These are phyloP conservation scores for Stegana nigrithorax DNA, from an alignment of 2,888 invertebrate genomes.

Conservation along the genomic window DNA sequence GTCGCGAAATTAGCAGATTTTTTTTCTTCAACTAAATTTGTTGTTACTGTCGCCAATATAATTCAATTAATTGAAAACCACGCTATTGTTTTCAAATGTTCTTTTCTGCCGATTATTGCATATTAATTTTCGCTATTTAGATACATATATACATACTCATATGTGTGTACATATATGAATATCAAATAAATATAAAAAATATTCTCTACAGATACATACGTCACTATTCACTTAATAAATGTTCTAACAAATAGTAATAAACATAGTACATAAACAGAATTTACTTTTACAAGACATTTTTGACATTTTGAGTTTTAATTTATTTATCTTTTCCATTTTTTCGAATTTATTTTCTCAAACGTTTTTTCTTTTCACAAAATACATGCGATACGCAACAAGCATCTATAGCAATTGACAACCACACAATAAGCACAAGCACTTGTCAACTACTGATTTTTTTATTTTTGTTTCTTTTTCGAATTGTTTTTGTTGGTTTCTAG, in stretches of 20 bases:
- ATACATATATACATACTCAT: background rate
- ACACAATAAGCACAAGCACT: no score
- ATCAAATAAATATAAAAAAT: conserved; percentile 24
- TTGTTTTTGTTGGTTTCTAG: background rate
- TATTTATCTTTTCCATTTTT: background rate
- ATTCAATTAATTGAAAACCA: no score
- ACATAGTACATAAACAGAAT: no score
- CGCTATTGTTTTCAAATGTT: conserved; percentile 30
- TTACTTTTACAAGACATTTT: no score
- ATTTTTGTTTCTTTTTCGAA: background rate
- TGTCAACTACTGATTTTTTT: no score
- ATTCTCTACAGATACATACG: no score
- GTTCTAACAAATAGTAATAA: no score
- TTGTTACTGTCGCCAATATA: no score
- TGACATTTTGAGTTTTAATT: no score
- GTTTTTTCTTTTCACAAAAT: conserved; percentile 21
- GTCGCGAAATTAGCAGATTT: conserved; percentile 7
- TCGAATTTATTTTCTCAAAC: background rate
- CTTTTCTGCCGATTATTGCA: conserved; percentile 31
- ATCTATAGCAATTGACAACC: background rate
- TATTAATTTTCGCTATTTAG: conserved; percentile 24
- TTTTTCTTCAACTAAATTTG: no score
- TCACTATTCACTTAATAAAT: no score
- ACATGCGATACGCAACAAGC: conserved; percentile 12
- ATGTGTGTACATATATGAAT: conserved; percentile 10